Base-by-base conservation (phyloP, 1,140 invertebrate species). In the Notospermus geniculatus region DNA sequence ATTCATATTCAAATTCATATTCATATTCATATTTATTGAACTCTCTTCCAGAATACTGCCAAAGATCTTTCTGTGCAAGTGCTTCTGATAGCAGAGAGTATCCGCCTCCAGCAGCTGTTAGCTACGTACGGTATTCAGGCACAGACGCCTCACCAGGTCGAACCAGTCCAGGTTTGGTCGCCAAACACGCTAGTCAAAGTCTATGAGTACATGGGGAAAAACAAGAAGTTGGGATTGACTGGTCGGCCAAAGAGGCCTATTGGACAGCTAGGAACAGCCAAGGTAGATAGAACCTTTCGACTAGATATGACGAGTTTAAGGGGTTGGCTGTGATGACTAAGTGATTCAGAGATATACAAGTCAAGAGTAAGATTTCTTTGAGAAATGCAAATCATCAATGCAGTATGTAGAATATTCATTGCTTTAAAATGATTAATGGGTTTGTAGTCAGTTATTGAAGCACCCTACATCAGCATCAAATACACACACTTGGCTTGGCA, bases 41-140 rank as follows among this genome's bases (percentile, higher is more conserved):
- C 54, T 54, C 56, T 25, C 23, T 67, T 66, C 15, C 72, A 97
- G 93, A 93, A 93, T 17, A 95, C 93, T 27, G 75, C 77, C 9
- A 68, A 70, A 23, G 95, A 98, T 84, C 84, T 98, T 64, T 95
- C 99, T 29, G 95, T 99, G 32, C 97, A 99, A 86, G 93, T 99
- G 46, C 94, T 97, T 39, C 83, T 99, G 43, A 99, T 99, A 67
- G 92, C 96, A 0, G 97, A 99, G 85, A 97, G 93, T 9, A 94
- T 94, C 87, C 85, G 96, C 55, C 85, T 99, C 5, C 97, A 99
- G 73, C 86, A 95, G 54, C 94, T 99, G 91, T 92, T 99, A 89
- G 94, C 93, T 25, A 99, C 96, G 0, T 99, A 98, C 77, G 97
- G 97, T 41, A 98, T 99, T 69, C 93, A 97, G 80, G 98, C 96